Percentiles rank a stretch among this genome's conserved stretches.
Conservation (phyloP, 53 echinoderm and acorn worm genomes). For the Crossaster papposus region DNA sequence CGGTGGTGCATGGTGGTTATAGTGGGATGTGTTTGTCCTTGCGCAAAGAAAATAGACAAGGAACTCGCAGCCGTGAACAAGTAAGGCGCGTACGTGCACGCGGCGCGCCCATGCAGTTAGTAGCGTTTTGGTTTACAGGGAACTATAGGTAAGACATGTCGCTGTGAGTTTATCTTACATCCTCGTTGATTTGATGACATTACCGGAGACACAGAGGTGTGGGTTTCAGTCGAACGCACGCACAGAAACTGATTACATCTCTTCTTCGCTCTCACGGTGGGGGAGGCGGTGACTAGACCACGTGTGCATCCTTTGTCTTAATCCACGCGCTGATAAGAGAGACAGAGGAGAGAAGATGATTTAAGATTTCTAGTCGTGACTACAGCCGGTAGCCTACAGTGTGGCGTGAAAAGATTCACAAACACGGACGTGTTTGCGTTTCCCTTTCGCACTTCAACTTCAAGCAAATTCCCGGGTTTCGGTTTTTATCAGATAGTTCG, state of each 20-base stretch:
- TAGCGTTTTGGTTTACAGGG: background rate
- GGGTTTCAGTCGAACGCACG: slow-evolving; percentile 13
- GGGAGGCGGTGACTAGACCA: slow-evolving; percentile 14
- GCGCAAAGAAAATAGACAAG: background rate
- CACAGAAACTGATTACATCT: slow-evolving; percentile 33
- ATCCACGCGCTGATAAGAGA: slow-evolving; percentile 2
- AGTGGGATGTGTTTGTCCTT: background rate
- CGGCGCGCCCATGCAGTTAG: no score
- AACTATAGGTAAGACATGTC: background rate
- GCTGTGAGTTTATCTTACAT: slow-evolving; percentile 5
- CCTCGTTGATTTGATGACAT: slow-evolving; percentile 29
- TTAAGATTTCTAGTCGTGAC: slow-evolving; percentile 1
- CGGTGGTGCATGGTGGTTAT: no score
- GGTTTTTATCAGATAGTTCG: background rate
- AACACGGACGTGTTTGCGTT: slow-evolving; percentile 7
- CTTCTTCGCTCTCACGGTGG: background rate
- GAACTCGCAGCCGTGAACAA: background rate
- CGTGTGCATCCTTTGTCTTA: slow-evolving; percentile 24
- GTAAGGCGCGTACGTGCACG: background rate
- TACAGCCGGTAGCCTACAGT: background rate
- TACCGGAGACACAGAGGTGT: slow-evolving; percentile 32
- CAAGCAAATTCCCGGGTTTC: background rate
- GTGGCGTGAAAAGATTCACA: background rate
- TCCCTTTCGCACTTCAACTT: background rate
- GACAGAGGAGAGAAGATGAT: slow-evolving; percentile 2